A percentile compares a stretch with the other conserved stretches of the same genome.
Conservation (phyloP, 1,140 invertebrate species). For the Heliconius eleuchia region DNA sequence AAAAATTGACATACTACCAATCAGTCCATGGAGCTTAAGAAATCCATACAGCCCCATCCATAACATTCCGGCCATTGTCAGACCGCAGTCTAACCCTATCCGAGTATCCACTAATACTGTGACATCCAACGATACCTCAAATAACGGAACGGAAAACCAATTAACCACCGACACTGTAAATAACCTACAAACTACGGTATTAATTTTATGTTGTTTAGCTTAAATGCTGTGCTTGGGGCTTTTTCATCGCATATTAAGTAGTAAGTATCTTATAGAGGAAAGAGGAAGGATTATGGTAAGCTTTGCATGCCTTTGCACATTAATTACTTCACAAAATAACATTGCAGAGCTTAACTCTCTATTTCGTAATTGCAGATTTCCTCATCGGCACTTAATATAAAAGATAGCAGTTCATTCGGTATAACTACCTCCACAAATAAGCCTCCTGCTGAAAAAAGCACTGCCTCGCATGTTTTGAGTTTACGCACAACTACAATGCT, state of each 20-base stretch:
- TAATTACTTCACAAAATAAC: conserved; percentile 58
- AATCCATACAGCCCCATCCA: conserved; percentile 82
- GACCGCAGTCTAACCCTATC: conserved; percentile 80
- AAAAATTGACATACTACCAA: conserved; percentile 81
- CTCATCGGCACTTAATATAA: conserved; percentile 77
- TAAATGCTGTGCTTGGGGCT: conserved; percentile 68
- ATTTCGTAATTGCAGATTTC: conserved; percentile 79
- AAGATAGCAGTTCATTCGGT: conserved; percentile 75
- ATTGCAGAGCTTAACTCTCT: conserved; percentile 68
- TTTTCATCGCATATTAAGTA: conserved; percentile 47
- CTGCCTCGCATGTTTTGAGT: conserved; percentile 81
- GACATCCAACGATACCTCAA: conserved; percentile 74
- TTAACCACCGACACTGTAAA: conserved; percentile 81
- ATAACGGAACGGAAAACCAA: conserved; percentile 76
- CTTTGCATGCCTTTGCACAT: conserved; percentile 62
- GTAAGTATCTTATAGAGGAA: conserved; percentile 41
- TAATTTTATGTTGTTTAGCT: conserved; percentile 77
- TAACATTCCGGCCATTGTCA: conserved; percentile 81
- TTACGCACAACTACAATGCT: conserved; percentile 81
- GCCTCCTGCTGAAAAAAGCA: conserved; percentile 77
- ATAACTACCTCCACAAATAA: conserved; percentile 73
- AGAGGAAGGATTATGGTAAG: conserved; percentile 51
- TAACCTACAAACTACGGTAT: conserved; percentile 80
- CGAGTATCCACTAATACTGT: conserved; percentile 81
- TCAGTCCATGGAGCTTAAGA: conserved; percentile 80